phyloP scores from a whole-genome alignment of 1,140 invertebrate species.

The Epicauta chinensis region DNA sequence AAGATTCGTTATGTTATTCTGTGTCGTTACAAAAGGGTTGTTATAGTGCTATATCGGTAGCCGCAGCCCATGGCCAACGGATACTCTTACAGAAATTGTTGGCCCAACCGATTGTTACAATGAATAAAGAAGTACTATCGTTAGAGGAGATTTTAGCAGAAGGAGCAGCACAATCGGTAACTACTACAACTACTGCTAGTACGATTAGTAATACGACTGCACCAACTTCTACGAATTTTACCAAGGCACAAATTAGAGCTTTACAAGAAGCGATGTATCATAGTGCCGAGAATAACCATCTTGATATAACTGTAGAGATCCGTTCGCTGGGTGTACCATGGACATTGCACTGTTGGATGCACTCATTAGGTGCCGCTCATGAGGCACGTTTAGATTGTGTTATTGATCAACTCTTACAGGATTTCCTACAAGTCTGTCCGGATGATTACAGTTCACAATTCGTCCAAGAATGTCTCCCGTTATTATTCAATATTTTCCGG shows the following conservation, averaged over 20 bases:
- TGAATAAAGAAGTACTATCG: slow-evolving; percentile 68
- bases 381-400: slow-evolving; percentile 74
- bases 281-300: slow-evolving; percentile 81
- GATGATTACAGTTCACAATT: slow-evolving; percentile 83
- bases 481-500: slow-evolving; percentile 84
- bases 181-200: not conserved
- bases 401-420: slow-evolving; percentile 84
- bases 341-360: slow-evolving; percentile 88
- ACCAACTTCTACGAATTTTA: slow-evolving; percentile 52
- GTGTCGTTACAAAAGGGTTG: slow-evolving; percentile 76
- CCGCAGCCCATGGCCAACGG: slow-evolving; percentile 77
- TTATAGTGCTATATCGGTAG: slow-evolving; percentile 79
- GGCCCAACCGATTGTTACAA: slow-evolving; percentile 64
- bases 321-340: slow-evolving; percentile 77
- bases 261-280: slow-evolving; percentile 91
- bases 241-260: slow-evolving; percentile 75
- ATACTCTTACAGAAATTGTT: slow-evolving; percentile 69
- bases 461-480: slow-evolving; percentile 80
- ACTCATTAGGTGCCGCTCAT: slow-evolving; percentile 78
- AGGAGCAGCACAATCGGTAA: slow-evolving; percentile 48
- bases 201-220: slow-evolving; percentile 17
- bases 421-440: slow-evolving; percentile 81
- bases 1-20: slow-evolving; percentile 77
- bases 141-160: slow-evolving; percentile 87
- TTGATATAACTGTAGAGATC: slow-evolving; percentile 81